Evolutionary conservation across 1,140 invertebrate genomes (phyloP), one percentile per base, ranked within the genome.

Genomic region (Portunus trituberculatus): DNA sequence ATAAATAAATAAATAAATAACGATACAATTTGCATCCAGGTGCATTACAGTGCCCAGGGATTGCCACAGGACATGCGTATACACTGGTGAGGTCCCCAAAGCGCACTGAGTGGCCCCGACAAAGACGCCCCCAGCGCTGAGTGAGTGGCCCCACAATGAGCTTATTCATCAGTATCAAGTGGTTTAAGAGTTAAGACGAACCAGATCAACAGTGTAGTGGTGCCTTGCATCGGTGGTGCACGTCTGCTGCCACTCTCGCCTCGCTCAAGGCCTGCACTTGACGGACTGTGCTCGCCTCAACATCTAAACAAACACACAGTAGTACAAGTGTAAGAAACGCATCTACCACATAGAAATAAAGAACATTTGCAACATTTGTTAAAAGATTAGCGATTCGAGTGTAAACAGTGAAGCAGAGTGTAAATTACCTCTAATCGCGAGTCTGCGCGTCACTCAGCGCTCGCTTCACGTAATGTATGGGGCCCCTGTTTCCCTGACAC

Each of bases 101-200:
- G 93, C 93, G 29, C 59, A 14, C 39, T 94, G 67, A 94, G 93
- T 94, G 93, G 93, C 87, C 93, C 2, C 7, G 32, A 32, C 46
- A 20, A 67, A 25, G 46, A 67, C 93, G 86, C 93, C 93, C 93
- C 86, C 59, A n/a, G 28, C 86, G 92, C 90, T 83, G 39, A 48
- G 29, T 94, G 93, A 94, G 93, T 83, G 93, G 93, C 93, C 93
- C 93, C 88, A 94, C 93, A 94, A 94, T 94, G 93, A 94, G 93
- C 88, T 94, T 94, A 91, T 94, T 94, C 93, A 94, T 94, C 93
- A 94, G 87, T 48, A 91, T 94, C 88, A 94, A 94, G 93, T 94
- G 93, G 93, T 90, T 76, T 90, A 94, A 94, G 88, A 91, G 67
- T 48, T 94, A 94, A 94, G 88, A 94, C 90, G 93, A 90, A 94